phyloP scores from a whole-genome alignment of 2,797 vertebrate genomes.

The Micromesistius poutassou region DNA sequence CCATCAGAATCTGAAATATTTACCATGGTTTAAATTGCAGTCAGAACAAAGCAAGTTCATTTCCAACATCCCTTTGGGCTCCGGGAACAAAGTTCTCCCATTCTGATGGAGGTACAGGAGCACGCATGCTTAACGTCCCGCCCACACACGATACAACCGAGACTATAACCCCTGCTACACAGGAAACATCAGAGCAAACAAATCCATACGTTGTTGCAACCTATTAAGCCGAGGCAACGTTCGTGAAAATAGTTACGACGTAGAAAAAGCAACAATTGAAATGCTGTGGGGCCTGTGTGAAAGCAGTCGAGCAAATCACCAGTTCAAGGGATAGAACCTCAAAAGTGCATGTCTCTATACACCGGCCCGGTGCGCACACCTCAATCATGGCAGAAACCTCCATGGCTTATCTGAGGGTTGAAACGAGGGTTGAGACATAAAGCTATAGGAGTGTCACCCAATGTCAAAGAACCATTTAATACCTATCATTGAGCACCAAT shows the following conservation, averaged over 20 bases:
- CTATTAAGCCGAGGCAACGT: neutral
- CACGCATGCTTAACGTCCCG: too few species aligned
- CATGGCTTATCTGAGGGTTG: slow-evolving; percentile 6
- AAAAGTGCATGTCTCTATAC: too few species aligned
- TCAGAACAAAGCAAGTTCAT: too few species aligned
- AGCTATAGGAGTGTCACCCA: slow-evolving; percentile 16
- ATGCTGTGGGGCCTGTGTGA: neutral
- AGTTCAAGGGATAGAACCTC: too few species aligned
- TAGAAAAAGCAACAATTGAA: neutral
- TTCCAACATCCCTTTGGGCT: too few species aligned
- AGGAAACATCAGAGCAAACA: neutral
- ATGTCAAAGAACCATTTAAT: slow-evolving; percentile 40
- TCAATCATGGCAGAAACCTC: neutral
- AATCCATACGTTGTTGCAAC: neutral
- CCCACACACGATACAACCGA: neutral
- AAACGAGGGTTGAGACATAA: slow-evolving; percentile 14
- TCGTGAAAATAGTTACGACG: neutral
- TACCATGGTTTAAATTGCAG: too few species aligned
- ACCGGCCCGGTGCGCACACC: neutral
- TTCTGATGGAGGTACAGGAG: too few species aligned
- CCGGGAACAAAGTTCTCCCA: too few species aligned
- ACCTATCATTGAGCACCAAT: slow-evolving; percentile 8
- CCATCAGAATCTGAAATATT: too few species aligned
- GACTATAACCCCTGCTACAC: neutral
- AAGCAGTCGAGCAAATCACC: neutral